Evolutionary conservation across 2,113 vertebrate species (phyloP), one percentile per base, ranked within the genome.

Genomic region (Rattus rattus): DNA sequence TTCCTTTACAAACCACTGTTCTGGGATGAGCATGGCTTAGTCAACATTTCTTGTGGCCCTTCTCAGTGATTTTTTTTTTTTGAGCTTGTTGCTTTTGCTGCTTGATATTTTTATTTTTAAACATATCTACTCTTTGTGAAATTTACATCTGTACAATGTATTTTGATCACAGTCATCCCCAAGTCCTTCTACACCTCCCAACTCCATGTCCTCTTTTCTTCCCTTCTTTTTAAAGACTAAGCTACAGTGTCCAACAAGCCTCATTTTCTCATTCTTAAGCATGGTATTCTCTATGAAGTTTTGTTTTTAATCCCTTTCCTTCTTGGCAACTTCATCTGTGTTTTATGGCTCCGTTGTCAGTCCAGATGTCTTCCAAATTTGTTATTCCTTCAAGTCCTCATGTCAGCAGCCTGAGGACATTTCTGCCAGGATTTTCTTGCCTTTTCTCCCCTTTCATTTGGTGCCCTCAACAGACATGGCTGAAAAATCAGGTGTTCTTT

Each of bases 311-410:
- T 97, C 59, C 49, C n/a, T 94, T 94, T 26, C 87, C 28, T 11
- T 92, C 61, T 83, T 88, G 72, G 95, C 54, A 94, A 47, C 80
- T 65, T 85, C 9, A 16, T 63, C 70, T 14, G 1, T 59, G 22
- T 56, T 96, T 94, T 94, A 91, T 90, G 92, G 24, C 84, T 94
- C 89, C 4, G 0, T 69, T 95, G 49, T 97, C 88, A 65, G 87
- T 92, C 67, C 76, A 94, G 80, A 94, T 95, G 61, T 93, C 36
- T 93, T 94, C 49, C 84, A 92, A 96, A 72, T 10, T 9, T 88
- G 19, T 86, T 76, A 83, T 91, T 96, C 72, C 28, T 52, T 0
- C 84, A 75, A 28, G 73, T 90, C n/a, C 36, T 65, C 83, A 39
- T 63, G 67, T 89, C n/a, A 83, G 52, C 16, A 65, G 52, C 67